Conservation (phyloP, 2,888 invertebrate species). For the Sycophila texana region DNA sequence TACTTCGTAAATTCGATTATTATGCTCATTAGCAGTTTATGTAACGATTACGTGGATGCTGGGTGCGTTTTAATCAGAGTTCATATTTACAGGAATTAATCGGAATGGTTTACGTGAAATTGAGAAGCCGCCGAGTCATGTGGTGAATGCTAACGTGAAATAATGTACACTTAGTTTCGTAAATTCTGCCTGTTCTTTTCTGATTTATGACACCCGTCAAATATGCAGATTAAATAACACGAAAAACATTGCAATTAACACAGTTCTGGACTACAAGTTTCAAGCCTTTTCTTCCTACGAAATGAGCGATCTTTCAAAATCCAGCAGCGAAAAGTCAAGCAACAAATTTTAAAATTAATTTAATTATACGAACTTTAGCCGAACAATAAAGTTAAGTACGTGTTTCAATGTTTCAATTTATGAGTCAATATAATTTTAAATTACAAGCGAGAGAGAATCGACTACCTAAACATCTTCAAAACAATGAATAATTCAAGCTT, state of each 20-base stretch:
- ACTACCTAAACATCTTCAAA: too few species aligned
- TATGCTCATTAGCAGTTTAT: background rate
- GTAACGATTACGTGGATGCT: background rate
- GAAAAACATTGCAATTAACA: conserved; percentile 20
- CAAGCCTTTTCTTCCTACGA: too few species aligned
- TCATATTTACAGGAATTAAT: background rate
- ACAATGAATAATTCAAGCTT: too few species aligned
- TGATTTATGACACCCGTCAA: conserved; percentile 2
- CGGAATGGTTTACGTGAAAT: background rate
- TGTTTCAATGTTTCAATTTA: too few species aligned
- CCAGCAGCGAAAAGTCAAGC: too few species aligned
- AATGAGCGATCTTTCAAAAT: too few species aligned
- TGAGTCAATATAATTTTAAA: too few species aligned
- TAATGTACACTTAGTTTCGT: conserved; percentile 2
- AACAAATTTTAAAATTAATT: too few species aligned
- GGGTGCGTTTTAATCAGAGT: background rate
- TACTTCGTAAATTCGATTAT: too few species aligned
- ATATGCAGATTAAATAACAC: background rate
- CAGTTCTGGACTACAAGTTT: background rate
- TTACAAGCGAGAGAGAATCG: too few species aligned
- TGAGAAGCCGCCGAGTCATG: background rate
- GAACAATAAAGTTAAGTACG: too few species aligned
- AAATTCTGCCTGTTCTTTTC: conserved; percentile 1
- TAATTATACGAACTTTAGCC: too few species aligned
- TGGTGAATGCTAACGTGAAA: conserved; percentile 19